Evolutionary conservation across 2,113 vertebrate genomes (phyloP).

Genomic region (Siphamia tubifer): DNA sequence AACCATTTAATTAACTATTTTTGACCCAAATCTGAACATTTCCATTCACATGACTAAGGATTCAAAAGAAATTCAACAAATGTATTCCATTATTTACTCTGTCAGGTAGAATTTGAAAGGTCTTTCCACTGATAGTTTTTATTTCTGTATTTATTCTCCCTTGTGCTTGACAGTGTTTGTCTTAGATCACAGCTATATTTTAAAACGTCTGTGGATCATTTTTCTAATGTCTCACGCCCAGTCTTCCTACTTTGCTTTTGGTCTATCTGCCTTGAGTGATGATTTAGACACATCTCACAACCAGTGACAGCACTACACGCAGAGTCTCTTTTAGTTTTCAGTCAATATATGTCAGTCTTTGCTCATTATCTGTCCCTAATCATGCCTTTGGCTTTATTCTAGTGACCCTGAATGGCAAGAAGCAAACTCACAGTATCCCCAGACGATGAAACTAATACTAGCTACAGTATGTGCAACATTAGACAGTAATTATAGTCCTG

Average conservation of each 20-base stretch:
- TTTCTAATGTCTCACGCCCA: background rate
- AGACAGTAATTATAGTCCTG: constrained; percentile 5
- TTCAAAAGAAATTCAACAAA: background rate
- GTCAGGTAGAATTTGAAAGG: constrained; percentile 3
- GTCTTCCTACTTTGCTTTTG: background rate
- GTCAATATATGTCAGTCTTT: background rate
- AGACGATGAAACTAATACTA: constrained; percentile 18
- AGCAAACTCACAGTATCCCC: background rate
- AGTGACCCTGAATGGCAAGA: constrained; percentile 30
- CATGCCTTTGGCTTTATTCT: constrained; percentile 47
- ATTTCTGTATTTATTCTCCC: background rate
- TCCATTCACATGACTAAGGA: background rate
- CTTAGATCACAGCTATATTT: constrained; percentile 4
- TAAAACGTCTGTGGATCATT: background rate
- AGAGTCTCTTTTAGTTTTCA: background rate
- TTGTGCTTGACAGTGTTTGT: background rate
- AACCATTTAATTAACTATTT: too few relatives aligned
- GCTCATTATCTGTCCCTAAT: background rate
- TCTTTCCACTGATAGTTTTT: background rate
- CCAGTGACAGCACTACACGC: background rate
- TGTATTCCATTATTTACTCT: background rate
- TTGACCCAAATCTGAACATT: too few relatives aligned
- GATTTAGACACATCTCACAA: background rate
- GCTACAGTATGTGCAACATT: constrained; percentile 1
- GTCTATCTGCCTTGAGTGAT: background rate